phyloP scores from a whole-genome alignment of 2,797 vertebrate species.

The Crypturellus tataupa region DNA sequence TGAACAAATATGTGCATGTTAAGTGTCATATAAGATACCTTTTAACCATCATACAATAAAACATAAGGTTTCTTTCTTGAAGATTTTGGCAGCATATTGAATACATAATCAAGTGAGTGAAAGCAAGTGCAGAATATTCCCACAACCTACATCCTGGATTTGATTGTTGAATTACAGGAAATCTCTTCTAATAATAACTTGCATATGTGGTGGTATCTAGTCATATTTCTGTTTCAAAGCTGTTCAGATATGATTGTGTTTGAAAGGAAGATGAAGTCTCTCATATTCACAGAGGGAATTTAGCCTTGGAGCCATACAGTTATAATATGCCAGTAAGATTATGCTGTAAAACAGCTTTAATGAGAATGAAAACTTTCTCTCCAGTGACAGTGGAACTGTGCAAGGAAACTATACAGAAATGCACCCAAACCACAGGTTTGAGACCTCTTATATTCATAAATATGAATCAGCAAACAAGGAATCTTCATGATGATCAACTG shows the following conservation, averaged over 20 bases:
- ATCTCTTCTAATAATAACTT: background rate
- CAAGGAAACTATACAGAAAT: background rate
- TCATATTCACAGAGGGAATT: background rate
- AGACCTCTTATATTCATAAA: constrained; percentile 10
- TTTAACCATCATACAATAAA: background rate
- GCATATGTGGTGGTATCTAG: background rate
- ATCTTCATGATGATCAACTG: background rate
- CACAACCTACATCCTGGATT: background rate
- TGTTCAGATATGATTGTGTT: background rate
- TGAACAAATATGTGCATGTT: background rate
- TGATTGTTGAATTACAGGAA: background rate
- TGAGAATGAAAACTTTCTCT: constrained; percentile 28
- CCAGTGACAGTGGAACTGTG: background rate
- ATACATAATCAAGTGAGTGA: background rate
- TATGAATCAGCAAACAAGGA: background rate
- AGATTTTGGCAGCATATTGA: background rate
- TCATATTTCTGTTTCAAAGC: constrained; percentile 1
- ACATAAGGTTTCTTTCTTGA: background rate
- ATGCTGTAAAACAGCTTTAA: constrained; percentile 8
- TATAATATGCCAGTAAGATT: background rate
- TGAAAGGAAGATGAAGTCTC: constrained; percentile 18
- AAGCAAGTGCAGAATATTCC: background rate
- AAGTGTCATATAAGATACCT: background rate
- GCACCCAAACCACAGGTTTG: constrained; percentile 1
- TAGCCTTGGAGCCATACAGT: background rate